Percentiles rank a stretch among this genome's conserved stretches.
Evolutionary conservation across 2,797 vertebrate genomes (phyloP).

Genomic region (Xyrichtys novacula): DNA sequence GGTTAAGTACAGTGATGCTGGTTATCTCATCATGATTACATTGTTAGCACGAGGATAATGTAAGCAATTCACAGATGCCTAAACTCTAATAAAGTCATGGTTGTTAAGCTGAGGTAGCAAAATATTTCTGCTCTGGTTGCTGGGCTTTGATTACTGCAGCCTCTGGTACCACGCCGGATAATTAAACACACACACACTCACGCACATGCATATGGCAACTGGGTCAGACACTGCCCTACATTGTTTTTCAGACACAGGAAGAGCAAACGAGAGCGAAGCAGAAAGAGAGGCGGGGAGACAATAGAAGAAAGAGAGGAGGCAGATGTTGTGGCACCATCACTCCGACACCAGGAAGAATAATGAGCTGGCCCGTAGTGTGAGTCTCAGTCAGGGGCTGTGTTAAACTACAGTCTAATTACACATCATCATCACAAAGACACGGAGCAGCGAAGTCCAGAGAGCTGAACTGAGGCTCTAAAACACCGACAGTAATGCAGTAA

Average conservation of each 20-base stretch:
- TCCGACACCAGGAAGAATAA: slow-evolving; percentile 64
- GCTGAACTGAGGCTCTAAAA: slow-evolving; percentile 49
- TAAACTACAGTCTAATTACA: slow-evolving; percentile 75
- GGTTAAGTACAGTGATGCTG: neutral
- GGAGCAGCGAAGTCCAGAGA: slow-evolving; percentile 51
- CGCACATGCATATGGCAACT: slow-evolving; percentile 73
- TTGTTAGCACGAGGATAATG: neutral
- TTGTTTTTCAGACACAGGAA: slow-evolving; percentile 75
- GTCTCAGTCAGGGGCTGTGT: slow-evolving; percentile 65
- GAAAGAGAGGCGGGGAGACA: slow-evolving; percentile 42
- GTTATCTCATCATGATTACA: neutral
- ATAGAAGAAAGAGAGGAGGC: slow-evolving; percentile 53
- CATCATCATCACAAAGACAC: slow-evolving; percentile 70
- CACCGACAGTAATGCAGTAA: slow-evolving; percentile 44
- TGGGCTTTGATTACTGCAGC: slow-evolving; percentile 69
- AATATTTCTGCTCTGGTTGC: slow-evolving; percentile 65
- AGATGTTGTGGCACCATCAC: slow-evolving; percentile 69
- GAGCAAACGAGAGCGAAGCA: slow-evolving; percentile 63
- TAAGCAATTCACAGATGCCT: slow-evolving; percentile 19
- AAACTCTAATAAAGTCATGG: slow-evolving; percentile 53
- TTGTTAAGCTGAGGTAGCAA: slow-evolving; percentile 65
- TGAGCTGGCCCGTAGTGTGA: slow-evolving; percentile 65
- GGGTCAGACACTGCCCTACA: slow-evolving; percentile 82
- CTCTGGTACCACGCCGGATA: slow-evolving; percentile 70
- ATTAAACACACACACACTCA: slow-evolving; percentile 69